Conservation (phyloP, 1,140 invertebrate species). For the Chelonus insularis region DNA sequence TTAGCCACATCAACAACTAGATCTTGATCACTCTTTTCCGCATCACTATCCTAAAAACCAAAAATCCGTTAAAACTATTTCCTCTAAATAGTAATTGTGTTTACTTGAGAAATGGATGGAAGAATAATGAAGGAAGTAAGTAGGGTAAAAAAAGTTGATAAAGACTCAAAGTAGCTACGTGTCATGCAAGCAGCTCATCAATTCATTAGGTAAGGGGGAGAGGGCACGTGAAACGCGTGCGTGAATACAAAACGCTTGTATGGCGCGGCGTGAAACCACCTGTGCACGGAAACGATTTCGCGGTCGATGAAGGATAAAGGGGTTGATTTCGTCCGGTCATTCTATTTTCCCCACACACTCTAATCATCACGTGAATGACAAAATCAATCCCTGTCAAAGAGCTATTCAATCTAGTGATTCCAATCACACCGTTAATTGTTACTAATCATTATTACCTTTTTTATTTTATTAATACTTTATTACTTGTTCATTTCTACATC, state of each 20-base stretch:
- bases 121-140: not conserved
- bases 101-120: too few species aligned
- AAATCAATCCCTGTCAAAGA: slow-evolving; percentile 13
- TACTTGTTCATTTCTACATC: too few species aligned
- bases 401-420: too few species aligned
- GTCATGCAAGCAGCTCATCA: slow-evolving; percentile 36
- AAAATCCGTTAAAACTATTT: too few species aligned
- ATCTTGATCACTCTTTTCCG: slow-evolving; percentile 84
- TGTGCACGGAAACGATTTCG: slow-evolving; percentile 37
- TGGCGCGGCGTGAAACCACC: slow-evolving; percentile 32
- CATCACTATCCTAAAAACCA: slow-evolving; percentile 72
- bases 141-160: slow-evolving; percentile 9
- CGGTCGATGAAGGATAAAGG: slow-evolving; percentile 8
- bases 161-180: not conserved
- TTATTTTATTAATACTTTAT: too few species aligned
- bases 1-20: slow-evolving; percentile 90
- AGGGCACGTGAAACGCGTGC: slow-evolving; percentile 31
- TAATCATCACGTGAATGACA: not conserved
- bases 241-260: slow-evolving; percentile 23
- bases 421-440: too few species aligned
- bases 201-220: slow-evolving; percentile 36
- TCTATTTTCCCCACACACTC: not conserved
- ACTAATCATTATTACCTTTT: too few species aligned
- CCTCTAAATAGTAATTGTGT: too few species aligned
- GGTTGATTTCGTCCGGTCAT: slow-evolving; percentile 11